Evolutionary conservation across 2,888 invertebrate genomes (phyloP).

Genomic region (Pelosia muscerda): DNA sequence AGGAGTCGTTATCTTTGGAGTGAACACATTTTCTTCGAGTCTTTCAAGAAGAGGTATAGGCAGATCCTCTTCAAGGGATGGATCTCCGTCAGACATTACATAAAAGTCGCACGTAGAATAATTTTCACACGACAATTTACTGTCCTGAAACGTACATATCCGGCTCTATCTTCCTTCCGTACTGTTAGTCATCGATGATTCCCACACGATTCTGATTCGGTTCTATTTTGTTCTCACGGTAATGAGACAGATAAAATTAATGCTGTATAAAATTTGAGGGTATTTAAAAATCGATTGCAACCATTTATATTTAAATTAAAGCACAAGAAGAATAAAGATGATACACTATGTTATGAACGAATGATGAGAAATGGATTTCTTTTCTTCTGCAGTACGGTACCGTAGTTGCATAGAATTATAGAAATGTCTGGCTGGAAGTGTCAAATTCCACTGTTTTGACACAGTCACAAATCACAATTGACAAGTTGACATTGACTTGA

Average conservation of each 20-base stretch:
- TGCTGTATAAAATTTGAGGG: background rate
- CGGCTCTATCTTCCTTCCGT: constrained; percentile 34
- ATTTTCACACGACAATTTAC: constrained; percentile 37
- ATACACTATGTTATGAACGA: background rate
- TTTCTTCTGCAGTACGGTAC: background rate
- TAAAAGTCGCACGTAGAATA: constrained; percentile 45
- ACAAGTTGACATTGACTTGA: background rate
- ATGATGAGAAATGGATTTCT: background rate
- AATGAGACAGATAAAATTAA: constrained; percentile 11
- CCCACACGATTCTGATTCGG: constrained; percentile 38
- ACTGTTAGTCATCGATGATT: constrained; percentile 53
- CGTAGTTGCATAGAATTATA: background rate
- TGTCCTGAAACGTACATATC: constrained; percentile 39
- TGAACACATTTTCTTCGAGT: constrained; percentile 81
- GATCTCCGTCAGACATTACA: constrained; percentile 86
- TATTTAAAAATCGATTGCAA: background rate
- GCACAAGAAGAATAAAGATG: background rate
- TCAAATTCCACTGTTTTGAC: background rate
- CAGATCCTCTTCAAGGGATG: constrained; percentile 83
- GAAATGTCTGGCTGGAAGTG: background rate
- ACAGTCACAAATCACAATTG: too few species aligned
- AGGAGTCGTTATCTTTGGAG: constrained; percentile 80
- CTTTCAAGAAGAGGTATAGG: constrained; percentile 76
- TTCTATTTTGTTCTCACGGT: constrained; percentile 27
- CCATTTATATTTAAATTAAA: background rate